phyloP scores from a whole-genome alignment of 2,888 invertebrate species.

The Hofmannophila pseudospretella region DNA sequence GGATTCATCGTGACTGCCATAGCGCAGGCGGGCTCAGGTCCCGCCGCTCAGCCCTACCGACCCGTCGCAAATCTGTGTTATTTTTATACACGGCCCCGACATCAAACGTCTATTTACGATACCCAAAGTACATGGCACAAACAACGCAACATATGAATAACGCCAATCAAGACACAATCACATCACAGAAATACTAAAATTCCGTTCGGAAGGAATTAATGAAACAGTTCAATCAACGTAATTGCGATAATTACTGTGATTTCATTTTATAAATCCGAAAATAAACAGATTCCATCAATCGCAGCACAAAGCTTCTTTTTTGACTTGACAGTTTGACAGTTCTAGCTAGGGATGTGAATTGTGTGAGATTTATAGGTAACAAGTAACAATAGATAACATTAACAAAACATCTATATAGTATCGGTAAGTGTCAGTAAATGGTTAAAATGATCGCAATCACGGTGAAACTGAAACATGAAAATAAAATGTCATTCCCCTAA shows the following conservation, averaged over 20 bases:
- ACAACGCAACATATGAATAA: conserved; percentile 59
- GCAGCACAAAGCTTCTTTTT: conserved; percentile 16
- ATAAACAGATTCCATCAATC: conserved; percentile 24
- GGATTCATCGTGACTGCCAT: conserved; percentile 43
- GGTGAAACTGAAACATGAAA: too few species aligned
- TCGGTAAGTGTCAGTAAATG: too few species aligned
- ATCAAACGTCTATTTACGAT: conserved; percentile 71
- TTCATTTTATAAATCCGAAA: conserved; percentile 37
- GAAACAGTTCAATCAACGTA: conserved; percentile 19
- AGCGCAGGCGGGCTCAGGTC: conserved; percentile 31
- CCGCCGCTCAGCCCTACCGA: conserved; percentile 37
- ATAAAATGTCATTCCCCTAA: too few species aligned
- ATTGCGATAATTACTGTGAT: conserved; percentile 26
- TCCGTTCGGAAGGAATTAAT: conserved; percentile 15
- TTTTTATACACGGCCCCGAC: conserved; percentile 72
- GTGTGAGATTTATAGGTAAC: too few species aligned
- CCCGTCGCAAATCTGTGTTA: conserved; percentile 62
- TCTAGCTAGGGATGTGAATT: conserved; percentile 14
- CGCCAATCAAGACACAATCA: conserved; percentile 25
- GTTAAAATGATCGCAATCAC: too few species aligned
- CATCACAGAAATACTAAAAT: conserved; percentile 17
- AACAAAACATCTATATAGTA: too few species aligned
- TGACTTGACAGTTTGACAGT: conserved; percentile 28
- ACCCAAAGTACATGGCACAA: conserved; percentile 62
- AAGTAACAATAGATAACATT: too few species aligned